Evolutionary conservation across 2,113 vertebrate genomes (phyloP).

Genomic region (Lampris incognitus): DNA sequence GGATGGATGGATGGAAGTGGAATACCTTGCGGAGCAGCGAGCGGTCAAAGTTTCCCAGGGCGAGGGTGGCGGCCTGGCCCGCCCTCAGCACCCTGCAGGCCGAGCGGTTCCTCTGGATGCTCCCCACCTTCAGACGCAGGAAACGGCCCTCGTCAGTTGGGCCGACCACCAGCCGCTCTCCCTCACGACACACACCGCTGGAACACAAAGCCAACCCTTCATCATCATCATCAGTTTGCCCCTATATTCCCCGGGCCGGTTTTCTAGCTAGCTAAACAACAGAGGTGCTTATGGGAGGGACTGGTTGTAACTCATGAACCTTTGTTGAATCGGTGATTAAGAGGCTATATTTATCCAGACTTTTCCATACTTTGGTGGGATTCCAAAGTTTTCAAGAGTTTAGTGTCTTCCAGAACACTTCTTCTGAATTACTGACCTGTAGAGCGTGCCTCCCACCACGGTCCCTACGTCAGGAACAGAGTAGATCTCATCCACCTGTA

Average conservation of each 20-base stretch:
- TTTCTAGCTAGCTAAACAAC: too few relatives aligned
- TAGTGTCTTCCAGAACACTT: too few relatives aligned
- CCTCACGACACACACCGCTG: constrained; percentile 95
- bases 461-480: constrained; percentile 97
- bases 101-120: constrained; percentile 96
- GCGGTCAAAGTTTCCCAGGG: constrained; percentile 92
- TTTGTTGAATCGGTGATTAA: too few relatives aligned
- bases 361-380: too few relatives aligned
- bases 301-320: too few relatives aligned
- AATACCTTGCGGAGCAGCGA: constrained; percentile 93
- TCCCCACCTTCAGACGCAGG: constrained; percentile 92
- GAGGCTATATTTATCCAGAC: too few relatives aligned
- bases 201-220: too few relatives aligned
- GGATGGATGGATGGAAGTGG: too few relatives aligned
- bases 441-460: constrained; percentile 96
- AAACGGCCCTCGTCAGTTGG: constrained; percentile 93
- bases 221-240: too few relatives aligned
- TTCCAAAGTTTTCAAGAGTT: too few relatives aligned
- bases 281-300: too few relatives aligned
- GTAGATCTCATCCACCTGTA: constrained; percentile 97
- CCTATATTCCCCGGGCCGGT: too few relatives aligned
- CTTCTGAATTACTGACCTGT: constrained; percentile 83
- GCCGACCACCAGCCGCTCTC: constrained; percentile 93
- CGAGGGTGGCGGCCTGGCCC: constrained; percentile 94
- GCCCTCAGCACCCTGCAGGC: constrained; percentile 93